These are phyloP conservation scores for Xenus cinereus DNA, from an alignment of 2,113 vertebrate genomes.

Conservation along the genomic window DNA sequence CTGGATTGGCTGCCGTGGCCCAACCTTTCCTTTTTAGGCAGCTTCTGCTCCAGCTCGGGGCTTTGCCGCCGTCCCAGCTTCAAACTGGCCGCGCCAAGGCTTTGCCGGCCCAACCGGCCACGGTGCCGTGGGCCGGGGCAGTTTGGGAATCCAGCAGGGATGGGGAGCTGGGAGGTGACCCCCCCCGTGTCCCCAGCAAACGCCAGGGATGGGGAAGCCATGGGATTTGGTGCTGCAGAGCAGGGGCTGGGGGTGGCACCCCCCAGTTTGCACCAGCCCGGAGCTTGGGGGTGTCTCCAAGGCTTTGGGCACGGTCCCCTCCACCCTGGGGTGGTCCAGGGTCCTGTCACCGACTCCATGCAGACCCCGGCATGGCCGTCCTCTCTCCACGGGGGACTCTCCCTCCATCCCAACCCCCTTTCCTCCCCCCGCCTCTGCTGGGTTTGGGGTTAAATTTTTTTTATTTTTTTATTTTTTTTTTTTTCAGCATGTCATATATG, in stretches of 20 bases:
- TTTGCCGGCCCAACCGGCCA: not conserved
- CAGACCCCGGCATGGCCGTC: accelerated
- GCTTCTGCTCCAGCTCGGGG: not conserved
- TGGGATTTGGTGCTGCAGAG: accelerated
- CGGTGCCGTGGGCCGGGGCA: accelerated
- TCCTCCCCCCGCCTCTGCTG: not conserved
- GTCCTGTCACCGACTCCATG: accelerated
- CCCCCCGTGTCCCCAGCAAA: accelerated
- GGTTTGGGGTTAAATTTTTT: not conserved
- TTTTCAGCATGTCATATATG: constrained; percentile 43
- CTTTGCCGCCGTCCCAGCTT: not conserved
- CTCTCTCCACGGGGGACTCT: accelerated
- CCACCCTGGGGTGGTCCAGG: accelerated
- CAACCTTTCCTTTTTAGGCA: constrained; percentile 65
- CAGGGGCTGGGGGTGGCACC: accelerated
- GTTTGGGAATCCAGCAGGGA: not conserved
- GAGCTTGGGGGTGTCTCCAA: accelerated
- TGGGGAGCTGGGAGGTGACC: not conserved
- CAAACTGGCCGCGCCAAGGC: not conserved
- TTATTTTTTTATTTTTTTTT: no score
- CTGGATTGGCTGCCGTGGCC: constrained; percentile 22
- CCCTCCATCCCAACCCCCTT: not conserved
- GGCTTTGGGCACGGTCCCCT: not conserved
- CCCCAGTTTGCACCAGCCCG: accelerated
- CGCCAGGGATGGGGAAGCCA: accelerated